Evolutionary conservation across 2,888 invertebrate genomes (phyloP), one percentile per base, ranked within the genome.

Genomic region (Dioctria linearis): DNA sequence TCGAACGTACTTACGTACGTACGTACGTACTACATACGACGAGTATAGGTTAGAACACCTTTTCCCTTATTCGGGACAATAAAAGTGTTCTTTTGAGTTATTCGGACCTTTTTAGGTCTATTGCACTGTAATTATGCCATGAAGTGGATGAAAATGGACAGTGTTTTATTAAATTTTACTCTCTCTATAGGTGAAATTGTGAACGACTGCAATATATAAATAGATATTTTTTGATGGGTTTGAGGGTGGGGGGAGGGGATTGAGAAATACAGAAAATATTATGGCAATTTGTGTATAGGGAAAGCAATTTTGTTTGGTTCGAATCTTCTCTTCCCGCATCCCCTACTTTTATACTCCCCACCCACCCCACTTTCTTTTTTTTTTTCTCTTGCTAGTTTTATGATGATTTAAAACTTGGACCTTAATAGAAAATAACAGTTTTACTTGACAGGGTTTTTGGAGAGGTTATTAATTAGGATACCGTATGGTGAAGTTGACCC

Each of bases 71-170:
- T 5, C 61, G 61, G 51, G 61, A 61, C 59, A 73, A 73, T 73
- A 73, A 54, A 73, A 57, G 59, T 73, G 54, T 73, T 73, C 73
- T 73, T 73, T 73, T 73, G 59, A 73, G 73, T 51, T 59, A 57
- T 73, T 54, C 57, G 43, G 59, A 57, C 57, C 57, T 11, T 73
- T 73, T 73, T 59, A 59, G 59, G 73, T 73, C 57, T 73, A 73
- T 73, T 73, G 73, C 73, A 42, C 73, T 73, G 73, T 73, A 73
- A 73, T 73, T 73, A 73, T 42, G 57, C 11, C 73, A 73, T 57
- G 43, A 25, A 43, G 73, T 73, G 57, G 73, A n/a, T n/a, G n/a
- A n/a, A 57, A 39, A 59, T 59, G 73, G 54, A n/a, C 73, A 73
- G 73, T n/a, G 59, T 57, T 73, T 73, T 73, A 73, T 73, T 73